These are phyloP conservation scores for Triplophysa dalaica DNA, from an alignment of 2,113 vertebrate species.

Conservation along the genomic window DNA sequence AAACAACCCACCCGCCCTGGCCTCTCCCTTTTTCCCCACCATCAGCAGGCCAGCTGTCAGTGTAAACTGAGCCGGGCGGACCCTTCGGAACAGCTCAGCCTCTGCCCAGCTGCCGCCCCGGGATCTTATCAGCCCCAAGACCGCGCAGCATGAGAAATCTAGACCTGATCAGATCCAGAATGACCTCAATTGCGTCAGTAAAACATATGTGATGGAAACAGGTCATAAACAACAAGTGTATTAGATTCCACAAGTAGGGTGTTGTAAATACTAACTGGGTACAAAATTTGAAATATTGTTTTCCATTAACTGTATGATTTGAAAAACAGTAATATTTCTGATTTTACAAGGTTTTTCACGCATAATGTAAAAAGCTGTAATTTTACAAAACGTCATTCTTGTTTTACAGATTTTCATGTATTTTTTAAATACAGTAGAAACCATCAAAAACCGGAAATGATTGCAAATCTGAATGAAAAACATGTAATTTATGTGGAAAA, in stretches of 20 bases:
- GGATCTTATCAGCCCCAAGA: slow-evolving; percentile 50
- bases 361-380: too few relatives aligned
- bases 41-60: slow-evolving; percentile 37
- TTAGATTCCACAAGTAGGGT: background rate
- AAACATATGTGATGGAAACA: slow-evolving; percentile 40
- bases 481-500: too few relatives aligned
- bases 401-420: too few relatives aligned
- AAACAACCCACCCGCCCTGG: background rate
- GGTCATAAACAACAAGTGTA: slow-evolving; percentile 10
- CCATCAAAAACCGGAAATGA: too few relatives aligned
- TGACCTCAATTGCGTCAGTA: slow-evolving; percentile 52
- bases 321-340: too few relatives aligned
- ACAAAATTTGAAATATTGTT: too few relatives aligned
- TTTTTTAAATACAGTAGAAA: too few relatives aligned
- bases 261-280: too few relatives aligned
- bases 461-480: too few relatives aligned
- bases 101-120: slow-evolving; percentile 37
- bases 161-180: slow-evolving; percentile 46
- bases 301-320: too few relatives aligned
- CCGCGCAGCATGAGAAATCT: slow-evolving; percentile 34
- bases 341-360: too few relatives aligned
- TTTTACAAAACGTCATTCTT: too few relatives aligned
- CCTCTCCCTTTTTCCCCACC: slow-evolving; percentile 21
- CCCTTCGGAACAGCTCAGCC: slow-evolving; percentile 29
- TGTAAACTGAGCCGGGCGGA: slow-evolving; percentile 52